Evolutionary conservation across 2,113 vertebrate genomes (phyloP).

Genomic region (Cyprinodon tularosa): DNA sequence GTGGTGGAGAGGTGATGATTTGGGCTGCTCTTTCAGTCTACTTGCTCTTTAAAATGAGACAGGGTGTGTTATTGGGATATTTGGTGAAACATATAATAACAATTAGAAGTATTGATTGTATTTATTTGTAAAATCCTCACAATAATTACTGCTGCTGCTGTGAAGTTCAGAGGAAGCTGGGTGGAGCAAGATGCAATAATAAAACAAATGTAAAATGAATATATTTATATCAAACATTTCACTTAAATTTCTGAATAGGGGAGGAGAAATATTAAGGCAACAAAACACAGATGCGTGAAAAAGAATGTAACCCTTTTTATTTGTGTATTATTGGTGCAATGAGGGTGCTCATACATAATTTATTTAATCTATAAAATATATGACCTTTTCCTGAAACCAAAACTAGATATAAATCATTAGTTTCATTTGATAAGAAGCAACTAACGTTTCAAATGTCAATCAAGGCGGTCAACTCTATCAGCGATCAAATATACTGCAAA

Average conservation of each 20-base stretch:
- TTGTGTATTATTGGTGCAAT: conserved; percentile 74
- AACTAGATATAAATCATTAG: conserved; percentile 77
- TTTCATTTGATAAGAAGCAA: conserved; percentile 74
- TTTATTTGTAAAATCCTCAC: too few species aligned
- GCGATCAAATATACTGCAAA: conserved; percentile 61
- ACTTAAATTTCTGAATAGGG: neutral
- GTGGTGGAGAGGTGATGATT: too few species aligned
- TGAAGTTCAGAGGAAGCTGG: too few species aligned
- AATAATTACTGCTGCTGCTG: too few species aligned
- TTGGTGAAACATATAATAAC: too few species aligned
- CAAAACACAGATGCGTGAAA: neutral
- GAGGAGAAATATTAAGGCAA: neutral
- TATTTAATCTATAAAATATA: conserved; percentile 79
- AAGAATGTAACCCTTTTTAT: conserved; percentile 10
- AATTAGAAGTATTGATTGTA: too few species aligned
- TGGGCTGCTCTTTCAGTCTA: too few species aligned
- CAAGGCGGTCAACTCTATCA: conserved; percentile 67
- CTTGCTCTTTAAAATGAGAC: too few species aligned
- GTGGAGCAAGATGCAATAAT: too few species aligned
- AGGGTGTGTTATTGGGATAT: too few species aligned
- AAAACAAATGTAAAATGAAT: neutral
- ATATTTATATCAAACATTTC: neutral
- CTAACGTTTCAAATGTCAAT: conserved; percentile 72
- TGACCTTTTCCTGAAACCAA: conserved; percentile 75
- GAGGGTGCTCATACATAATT: conserved; percentile 73